Evolutionary conservation across 2,888 invertebrate genomes (phyloP).

Genomic region (Trachelus tabidus): DNA sequence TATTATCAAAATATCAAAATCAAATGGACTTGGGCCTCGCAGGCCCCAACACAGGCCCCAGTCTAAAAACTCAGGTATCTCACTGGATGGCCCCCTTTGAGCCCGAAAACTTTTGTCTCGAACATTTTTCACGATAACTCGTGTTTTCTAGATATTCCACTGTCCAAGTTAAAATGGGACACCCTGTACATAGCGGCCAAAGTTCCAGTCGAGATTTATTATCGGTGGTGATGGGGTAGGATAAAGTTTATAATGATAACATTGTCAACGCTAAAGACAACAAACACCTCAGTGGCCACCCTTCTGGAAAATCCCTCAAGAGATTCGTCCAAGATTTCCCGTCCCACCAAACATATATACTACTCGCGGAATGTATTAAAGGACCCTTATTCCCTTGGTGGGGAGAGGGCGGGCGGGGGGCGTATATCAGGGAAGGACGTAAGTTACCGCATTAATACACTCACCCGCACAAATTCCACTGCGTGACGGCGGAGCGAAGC

Average conservation of each 20-base stretch:
- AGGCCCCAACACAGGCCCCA: too few relatives aligned
- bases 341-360: neutral
- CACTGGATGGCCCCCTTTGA: too few relatives aligned
- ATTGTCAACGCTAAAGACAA: neutral
- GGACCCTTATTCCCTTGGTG: neutral
- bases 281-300: neutral
- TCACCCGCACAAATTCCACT: neutral
- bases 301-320: neutral
- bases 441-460: conserved; percentile 4
- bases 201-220: neutral
- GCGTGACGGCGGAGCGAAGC: conserved; percentile 2
- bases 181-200: neutral
- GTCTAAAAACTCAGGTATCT: too few relatives aligned
- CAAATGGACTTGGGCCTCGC: too few relatives aligned
- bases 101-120: too few relatives aligned
- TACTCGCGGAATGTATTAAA: neutral
- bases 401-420: too few relatives aligned
- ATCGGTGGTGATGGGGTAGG: neutral
- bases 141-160: too few relatives aligned
- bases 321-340: neutral
- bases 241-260: neutral
- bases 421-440: conserved; percentile 1
- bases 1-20: too few relatives aligned
- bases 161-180: too few relatives aligned
- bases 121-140: too few relatives aligned